Base-by-base conservation (phyloP, 1,140 invertebrate species). In the Lysiphlebus fabarum region DNA sequence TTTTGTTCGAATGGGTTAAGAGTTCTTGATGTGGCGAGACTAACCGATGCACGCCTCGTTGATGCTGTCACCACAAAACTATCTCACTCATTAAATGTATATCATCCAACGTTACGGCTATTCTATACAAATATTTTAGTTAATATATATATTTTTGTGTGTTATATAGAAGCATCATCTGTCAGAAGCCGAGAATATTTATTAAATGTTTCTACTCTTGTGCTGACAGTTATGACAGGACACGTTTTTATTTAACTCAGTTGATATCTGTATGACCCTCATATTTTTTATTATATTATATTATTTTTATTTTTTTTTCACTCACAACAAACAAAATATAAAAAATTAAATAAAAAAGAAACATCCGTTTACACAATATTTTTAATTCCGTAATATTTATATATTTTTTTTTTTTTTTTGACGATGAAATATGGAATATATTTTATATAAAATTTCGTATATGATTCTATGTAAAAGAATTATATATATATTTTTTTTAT, bases 1-100 rank as follows among this genome's bases (percentile, higher is more conserved):
- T 61, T 36, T 53, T 53, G 55, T 60, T 60, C 38, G 58, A 60
- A 53, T 55, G 38, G 58, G 58, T 60, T 60, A 60, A 65, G 65
- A 67, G 65, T 73, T 26, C 69, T 73, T 76, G 75, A 77, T 75
- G 72, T 76, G 67, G 68, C 77, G 75, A 73, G 74, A 78, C 76
- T 73, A 78, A 75, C 71, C 70, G 70, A 73, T 69, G 73, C 72
- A 78, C 74, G 77, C 68, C 73, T 79, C 75, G 75, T 79, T 78
- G 68, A 63, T 65, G 68, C 74, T 79, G 77, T 78, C 74, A 77
- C 70, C 74, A 63, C 63, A 53, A 49, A 59, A 63, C 66, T 75
- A 71, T 76, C 72, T 76, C 74, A 70, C 73, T 75, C 67, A 58
- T 61, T 10, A 53, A 9, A 12, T 36, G 53, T 34, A 54, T n/a